Evolutionary conservation across 2,797 vertebrate species (phyloP).

Genomic region (Enteromius argenteus): DNA sequence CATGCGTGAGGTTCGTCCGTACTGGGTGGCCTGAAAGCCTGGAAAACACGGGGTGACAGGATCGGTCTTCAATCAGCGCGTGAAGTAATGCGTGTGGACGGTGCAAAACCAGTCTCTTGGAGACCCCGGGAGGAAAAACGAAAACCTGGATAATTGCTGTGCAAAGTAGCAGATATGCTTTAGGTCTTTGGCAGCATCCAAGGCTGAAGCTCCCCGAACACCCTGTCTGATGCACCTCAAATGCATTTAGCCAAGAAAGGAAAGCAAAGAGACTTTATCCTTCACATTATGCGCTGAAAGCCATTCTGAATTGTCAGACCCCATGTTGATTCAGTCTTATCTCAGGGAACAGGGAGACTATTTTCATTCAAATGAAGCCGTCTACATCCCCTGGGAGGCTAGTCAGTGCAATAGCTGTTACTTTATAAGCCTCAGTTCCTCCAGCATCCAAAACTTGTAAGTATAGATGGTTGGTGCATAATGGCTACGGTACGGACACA

Average conservation of each 20-base stretch:
- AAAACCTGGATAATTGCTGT: conserved; percentile 74
- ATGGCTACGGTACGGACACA: not conserved
- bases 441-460: conserved; percentile 13
- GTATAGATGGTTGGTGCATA: conserved; percentile 21
- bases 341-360: conserved; percentile 52
- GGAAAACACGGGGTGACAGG: conserved; percentile 81
- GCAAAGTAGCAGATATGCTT: conserved; percentile 57
- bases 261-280: conserved; percentile 68
- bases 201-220: conserved; percentile 65
- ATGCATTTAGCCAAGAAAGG: conserved; percentile 62
- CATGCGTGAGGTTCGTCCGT: conserved; percentile 81
- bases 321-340: conserved; percentile 63
- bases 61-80: conserved; percentile 80
- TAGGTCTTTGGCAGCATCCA: conserved; percentile 75
- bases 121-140: conserved; percentile 75
- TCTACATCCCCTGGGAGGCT: conserved; percentile 55
- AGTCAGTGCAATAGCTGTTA: conserved; percentile 55
- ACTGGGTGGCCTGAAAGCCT: conserved; percentile 84
- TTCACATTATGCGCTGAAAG: conserved; percentile 51
- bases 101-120: conserved; percentile 82
- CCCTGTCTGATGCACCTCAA: conserved; percentile 72
- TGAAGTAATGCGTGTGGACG: conserved; percentile 84
- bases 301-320: conserved; percentile 59
- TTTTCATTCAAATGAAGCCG: conserved; percentile 64
- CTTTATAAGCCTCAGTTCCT: conserved; percentile 35